A percentile compares a stretch with the other conserved stretches of the same genome.
Evolutionary conservation across 1,140 invertebrate genomes (phyloP).

Genomic region (Arctopsyche grandis): DNA sequence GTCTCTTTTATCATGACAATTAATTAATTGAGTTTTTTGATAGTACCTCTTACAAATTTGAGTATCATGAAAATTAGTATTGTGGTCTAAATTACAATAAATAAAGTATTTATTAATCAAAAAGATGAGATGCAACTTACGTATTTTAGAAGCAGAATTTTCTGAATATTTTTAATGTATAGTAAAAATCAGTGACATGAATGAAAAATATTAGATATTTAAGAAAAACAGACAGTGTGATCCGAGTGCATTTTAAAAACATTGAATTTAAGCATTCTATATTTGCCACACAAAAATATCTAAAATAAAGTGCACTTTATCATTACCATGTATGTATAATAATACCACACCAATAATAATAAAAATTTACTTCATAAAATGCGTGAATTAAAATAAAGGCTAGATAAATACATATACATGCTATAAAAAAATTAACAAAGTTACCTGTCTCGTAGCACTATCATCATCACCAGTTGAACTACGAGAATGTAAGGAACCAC

Average conservation of each 20-base stretch:
- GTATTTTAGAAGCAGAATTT: too few relatives aligned
- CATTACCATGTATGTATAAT: slow-evolving; percentile 19
- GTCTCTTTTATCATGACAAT: too few relatives aligned
- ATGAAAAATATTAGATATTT: neutral
- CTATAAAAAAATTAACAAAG: neutral
- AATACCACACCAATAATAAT: slow-evolving; percentile 24
- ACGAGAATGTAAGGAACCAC: slow-evolving; percentile 71
- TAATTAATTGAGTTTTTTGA: too few relatives aligned
- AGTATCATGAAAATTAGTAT: too few relatives aligned
- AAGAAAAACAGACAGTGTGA: neutral
- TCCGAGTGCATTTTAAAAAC: neutral
- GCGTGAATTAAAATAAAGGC: slow-evolving; percentile 22
- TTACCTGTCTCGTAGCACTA: slow-evolving; percentile 67
- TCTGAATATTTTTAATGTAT: too few relatives aligned
- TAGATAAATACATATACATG: slow-evolving; percentile 19
- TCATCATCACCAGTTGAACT: slow-evolving; percentile 72
- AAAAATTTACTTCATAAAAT: slow-evolving; percentile 12
- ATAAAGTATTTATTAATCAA: too few relatives aligned
- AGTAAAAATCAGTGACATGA: too few relatives aligned
- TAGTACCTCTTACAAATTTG: too few relatives aligned
- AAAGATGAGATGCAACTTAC: too few relatives aligned
- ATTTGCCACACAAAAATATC: slow-evolving; percentile 17
- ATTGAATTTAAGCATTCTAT: neutral
- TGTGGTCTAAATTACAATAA: too few relatives aligned
- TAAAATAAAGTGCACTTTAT: slow-evolving; percentile 1